phyloP scores from a whole-genome alignment of 2,797 vertebrate species.

The Cyclopterus lumpus region DNA sequence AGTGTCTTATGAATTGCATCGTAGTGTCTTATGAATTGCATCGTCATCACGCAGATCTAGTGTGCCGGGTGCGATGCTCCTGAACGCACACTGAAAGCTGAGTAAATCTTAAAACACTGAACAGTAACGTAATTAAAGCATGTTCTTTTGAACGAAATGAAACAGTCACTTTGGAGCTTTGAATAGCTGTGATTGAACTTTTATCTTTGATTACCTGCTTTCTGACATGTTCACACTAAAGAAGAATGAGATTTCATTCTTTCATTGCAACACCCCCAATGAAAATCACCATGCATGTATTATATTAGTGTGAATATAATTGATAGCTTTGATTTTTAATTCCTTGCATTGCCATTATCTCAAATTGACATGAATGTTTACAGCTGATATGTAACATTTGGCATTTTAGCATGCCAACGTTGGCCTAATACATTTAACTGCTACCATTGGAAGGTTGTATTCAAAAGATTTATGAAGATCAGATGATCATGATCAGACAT shows the following conservation, averaged over 20 bases:
- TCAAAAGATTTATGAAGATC: not conserved
- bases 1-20: too few relatives aligned
- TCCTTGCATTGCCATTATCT: not conserved
- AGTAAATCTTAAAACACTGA: constrained; percentile 35
- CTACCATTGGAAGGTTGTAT: not conserved
- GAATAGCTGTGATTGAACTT: constrained; percentile 34
- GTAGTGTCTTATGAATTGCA: constrained; percentile 23
- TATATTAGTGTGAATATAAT: not conserved
- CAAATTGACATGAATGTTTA: not conserved
- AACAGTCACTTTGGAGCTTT: constrained; percentile 12
- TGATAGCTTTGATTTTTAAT: not conserved
- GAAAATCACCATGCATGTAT: not conserved
- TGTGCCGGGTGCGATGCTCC: constrained; percentile 27
- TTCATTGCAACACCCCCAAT: not conserved
- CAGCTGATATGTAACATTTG: not conserved
- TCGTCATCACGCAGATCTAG: constrained; percentile 1
- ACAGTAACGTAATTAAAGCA: constrained; percentile 35
- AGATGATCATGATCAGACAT: constrained; percentile 1
- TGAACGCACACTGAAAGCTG: constrained; percentile 6
- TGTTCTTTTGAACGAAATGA: constrained; percentile 38
- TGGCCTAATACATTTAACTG: not conserved
- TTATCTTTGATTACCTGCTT: constrained; percentile 28
- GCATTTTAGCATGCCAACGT: not conserved
- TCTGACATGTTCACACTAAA: not conserved
- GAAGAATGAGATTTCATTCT: not conserved